Evolutionary conservation across 2,797 vertebrate genomes (phyloP).

Genomic region (Otolemur crassicaudatus): DNA sequence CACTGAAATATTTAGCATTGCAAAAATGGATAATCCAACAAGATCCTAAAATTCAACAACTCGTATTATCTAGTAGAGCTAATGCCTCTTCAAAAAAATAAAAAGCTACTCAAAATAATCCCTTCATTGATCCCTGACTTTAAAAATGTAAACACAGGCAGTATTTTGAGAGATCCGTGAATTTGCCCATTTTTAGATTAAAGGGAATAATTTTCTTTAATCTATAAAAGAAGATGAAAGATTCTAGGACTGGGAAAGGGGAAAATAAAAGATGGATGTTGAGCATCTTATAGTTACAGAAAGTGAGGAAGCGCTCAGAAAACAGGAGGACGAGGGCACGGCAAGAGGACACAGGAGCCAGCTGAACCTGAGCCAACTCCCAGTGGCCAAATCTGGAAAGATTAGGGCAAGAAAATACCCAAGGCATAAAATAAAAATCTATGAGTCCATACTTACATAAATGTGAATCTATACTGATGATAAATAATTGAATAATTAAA

Average conservation of each 20-base stretch:
- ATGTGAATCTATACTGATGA: background rate
- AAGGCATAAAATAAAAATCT: background rate
- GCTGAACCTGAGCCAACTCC: background rate
- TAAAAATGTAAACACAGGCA: background rate
- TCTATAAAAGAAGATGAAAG: background rate
- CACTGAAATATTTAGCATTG: background rate
- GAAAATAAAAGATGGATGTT: background rate
- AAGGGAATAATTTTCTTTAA: conserved; percentile 3
- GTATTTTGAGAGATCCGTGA: background rate
- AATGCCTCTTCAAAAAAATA: background rate
- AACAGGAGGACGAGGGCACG: background rate
- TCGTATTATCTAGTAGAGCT: background rate
- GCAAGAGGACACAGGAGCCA: background rate
- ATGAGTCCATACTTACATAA: background rate
- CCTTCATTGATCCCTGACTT: background rate
- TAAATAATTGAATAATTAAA: background rate
- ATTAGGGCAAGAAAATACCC: background rate
- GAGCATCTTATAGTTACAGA: background rate
- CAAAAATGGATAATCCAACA: background rate
- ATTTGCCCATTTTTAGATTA: conserved; percentile 2
- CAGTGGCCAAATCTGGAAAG: background rate
- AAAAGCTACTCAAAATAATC: background rate
- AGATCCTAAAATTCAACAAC: background rate
- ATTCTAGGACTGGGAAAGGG: background rate
- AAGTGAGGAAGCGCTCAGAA: background rate